Conservation (phyloP, 2,113 vertebrate species). For the Illadopsis cleaveri region DNA sequence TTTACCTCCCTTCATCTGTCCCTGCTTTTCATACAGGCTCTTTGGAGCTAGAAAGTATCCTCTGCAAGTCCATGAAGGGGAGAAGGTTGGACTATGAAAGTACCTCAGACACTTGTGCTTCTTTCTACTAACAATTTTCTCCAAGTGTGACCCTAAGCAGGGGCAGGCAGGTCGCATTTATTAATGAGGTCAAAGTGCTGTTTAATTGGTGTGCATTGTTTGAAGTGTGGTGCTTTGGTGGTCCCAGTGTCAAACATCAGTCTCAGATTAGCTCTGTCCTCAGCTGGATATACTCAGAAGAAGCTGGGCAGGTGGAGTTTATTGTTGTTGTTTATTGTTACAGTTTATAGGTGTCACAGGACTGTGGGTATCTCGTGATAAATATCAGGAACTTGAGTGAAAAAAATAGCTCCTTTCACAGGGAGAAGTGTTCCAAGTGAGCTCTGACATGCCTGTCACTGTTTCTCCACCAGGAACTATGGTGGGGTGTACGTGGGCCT, state of each 20-base stretch:
- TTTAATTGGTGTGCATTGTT: background rate
- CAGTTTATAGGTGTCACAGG: background rate
- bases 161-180: background rate
- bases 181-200: background rate
- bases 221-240: background rate
- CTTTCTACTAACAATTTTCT: background rate
- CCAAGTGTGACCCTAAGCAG: background rate
- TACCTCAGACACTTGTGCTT: background rate
- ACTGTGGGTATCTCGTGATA: background rate
- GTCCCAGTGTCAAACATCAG: background rate
- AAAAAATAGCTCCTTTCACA: background rate
- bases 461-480: slow-evolving; percentile 83
- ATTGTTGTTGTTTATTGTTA: background rate
- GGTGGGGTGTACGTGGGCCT: slow-evolving; percentile 93
- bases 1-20: background rate
- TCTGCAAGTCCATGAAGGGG: background rate
- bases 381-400: background rate
- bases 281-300: background rate
- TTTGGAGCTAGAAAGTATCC: background rate
- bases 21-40: background rate
- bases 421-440: background rate
- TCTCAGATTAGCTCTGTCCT: background rate
- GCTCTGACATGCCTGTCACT: background rate
- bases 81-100: background rate
- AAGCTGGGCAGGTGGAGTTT: background rate